Evolutionary conservation across 2,888 invertebrate genomes (phyloP).

Genomic region (Electrophaes corylata): DNA sequence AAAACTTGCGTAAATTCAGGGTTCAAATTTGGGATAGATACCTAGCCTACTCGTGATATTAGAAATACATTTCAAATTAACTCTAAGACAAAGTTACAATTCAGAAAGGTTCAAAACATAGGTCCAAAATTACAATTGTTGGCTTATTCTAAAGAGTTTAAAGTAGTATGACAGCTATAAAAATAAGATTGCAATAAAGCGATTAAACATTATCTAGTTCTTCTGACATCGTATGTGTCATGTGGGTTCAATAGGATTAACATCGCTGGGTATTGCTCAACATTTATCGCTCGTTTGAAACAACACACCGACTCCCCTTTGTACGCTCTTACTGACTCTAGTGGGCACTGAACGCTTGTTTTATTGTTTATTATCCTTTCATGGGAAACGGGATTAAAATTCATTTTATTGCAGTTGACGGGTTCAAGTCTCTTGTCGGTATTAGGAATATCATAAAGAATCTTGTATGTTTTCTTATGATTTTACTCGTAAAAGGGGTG

Average conservation of each 20-base stretch:
- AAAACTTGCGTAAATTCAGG: too few species aligned
- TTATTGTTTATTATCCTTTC: slow-evolving; percentile 41
- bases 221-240: too few species aligned
- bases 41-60: too few species aligned
- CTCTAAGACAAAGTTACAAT: too few species aligned
- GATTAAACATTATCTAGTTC: too few species aligned
- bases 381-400: slow-evolving; percentile 30
- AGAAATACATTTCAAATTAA: too few species aligned
- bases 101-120: too few species aligned
- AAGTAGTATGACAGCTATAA: too few species aligned
- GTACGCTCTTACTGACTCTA: slow-evolving; percentile 30
- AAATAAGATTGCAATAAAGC: too few species aligned
- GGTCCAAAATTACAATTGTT: too few species aligned
- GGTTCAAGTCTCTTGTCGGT: slow-evolving; percentile 27
- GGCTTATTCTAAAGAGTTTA: too few species aligned
- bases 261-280: slow-evolving; percentile 2
- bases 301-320: slow-evolving; percentile 16
- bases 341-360: slow-evolving; percentile 38
- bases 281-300: slow-evolving; percentile 9
- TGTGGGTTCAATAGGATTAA: not conserved
- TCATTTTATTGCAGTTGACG: slow-evolving; percentile 34
- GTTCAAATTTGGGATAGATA: too few species aligned
- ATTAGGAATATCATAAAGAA: slow-evolving; percentile 16
- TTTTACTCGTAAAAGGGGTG: not conserved
- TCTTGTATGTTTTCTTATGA: slow-evolving; percentile 7